Conservation (phyloP, 2,888 invertebrate species). For the Noctua fimbriata region DNA sequence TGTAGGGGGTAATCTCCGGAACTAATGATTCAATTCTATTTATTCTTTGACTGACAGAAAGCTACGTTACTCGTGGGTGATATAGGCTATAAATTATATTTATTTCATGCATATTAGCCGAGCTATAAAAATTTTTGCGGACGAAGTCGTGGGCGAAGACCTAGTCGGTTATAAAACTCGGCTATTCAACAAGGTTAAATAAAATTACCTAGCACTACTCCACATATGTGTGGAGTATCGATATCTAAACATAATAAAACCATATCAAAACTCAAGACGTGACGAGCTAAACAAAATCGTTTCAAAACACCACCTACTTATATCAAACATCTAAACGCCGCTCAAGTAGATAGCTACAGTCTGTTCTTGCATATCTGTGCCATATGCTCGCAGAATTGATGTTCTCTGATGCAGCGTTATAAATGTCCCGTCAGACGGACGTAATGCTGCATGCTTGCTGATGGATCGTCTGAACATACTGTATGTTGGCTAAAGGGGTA, state of each 20-base stretch:
- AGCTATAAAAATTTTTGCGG: too few species aligned
- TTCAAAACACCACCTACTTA: not conserved
- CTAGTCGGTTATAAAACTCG: not conserved
- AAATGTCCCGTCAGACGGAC: slow-evolving; percentile 69
- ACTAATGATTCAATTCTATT: too few species aligned
- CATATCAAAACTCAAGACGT: not conserved
- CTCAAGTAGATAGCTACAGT: slow-evolving; percentile 22
- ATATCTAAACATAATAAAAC: not conserved
- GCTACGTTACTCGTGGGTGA: too few species aligned
- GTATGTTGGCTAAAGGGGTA: not conserved
- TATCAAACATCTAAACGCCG: slow-evolving; percentile 1
- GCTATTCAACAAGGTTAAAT: not conserved
- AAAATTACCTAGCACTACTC: not conserved
- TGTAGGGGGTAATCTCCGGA: too few species aligned
- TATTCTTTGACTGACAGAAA: too few species aligned
- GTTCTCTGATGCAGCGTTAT: slow-evolving; percentile 67
- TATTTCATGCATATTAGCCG: too few species aligned
- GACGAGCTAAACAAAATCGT: not conserved
- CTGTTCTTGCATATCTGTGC: slow-evolving; percentile 35
- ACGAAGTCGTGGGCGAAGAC: too few species aligned
- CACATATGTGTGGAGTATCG: not conserved
- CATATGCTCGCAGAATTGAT: slow-evolving; percentile 68
- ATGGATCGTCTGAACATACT: slow-evolving; percentile 46
- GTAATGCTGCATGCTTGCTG: slow-evolving; percentile 63
- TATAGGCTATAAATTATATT: too few species aligned